Evolutionary conservation across 2,888 invertebrate genomes (phyloP), one percentile per base, ranked within the genome.

Genomic region (Coronaproctus castanopsis): DNA sequence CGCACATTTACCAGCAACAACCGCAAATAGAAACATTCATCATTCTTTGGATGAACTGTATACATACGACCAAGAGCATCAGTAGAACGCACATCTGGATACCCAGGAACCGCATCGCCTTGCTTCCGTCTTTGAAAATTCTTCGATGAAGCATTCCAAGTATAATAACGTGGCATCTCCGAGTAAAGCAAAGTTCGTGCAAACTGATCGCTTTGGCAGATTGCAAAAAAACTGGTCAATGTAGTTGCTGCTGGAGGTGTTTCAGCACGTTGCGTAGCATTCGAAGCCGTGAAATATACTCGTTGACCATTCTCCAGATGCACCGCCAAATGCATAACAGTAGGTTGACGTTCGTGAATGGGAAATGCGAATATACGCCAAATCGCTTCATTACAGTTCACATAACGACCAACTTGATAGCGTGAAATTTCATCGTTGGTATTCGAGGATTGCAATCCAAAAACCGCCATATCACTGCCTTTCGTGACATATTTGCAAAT

Each of bases 401-500:
- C 48, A 48, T 58, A 58, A 19, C 54, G 51, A 49, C 49, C 66
- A 59, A 64, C 63, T 65, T 67, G 65, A 59, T 62, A 67, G 49
- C 55, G 61, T 24, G 62, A 64, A 54, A 67, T 63, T 64, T 67
- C 66, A 63, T 67, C 65, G 54, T 63, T 63, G 49, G 57, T 51
- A 64, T 64, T 61, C 36, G 18, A 20, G 63, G 58, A 54, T 63
- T 64, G 55, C 60, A 2, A 62, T 21, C 50, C 18, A 21, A 63
- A 55, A 55, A 64, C 61, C 48, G 65, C 63, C 58, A 61, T 56
- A 62, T 71, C 70, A 62, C 68, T 69, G 24, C 71, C 70, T 69
- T 73, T 73, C 57, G 67, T 70, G 22, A 73, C 68, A 65, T 73
- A 74, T 64, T 72, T 71, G 63, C 70, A 70, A 62, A 73, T 67